These are phyloP conservation scores for Cryptocheilus praepositus DNA, from an alignment of 2,888 invertebrate genomes.

Conservation along the genomic window DNA sequence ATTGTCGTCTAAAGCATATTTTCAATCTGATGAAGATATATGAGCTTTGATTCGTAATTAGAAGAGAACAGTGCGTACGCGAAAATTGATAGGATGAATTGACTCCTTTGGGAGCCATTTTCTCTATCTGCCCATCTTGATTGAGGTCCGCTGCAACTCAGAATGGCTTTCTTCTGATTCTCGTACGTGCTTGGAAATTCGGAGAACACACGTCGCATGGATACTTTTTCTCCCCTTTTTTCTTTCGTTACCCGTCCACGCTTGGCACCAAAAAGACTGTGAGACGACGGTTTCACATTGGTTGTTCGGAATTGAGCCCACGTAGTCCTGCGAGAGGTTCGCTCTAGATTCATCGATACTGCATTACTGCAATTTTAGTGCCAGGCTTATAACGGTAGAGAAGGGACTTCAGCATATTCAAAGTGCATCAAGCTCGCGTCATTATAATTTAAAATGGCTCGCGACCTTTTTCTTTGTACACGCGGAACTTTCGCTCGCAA, in stretches of 20 bases:
- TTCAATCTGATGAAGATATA: too few relatives aligned
- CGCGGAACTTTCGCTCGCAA: background rate
- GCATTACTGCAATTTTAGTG: slow-evolving; percentile 11
- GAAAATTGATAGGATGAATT: background rate
- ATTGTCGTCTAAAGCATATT: too few relatives aligned
- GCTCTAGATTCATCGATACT: slow-evolving; percentile 8
- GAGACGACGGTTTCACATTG: background rate
- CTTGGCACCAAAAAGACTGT: slow-evolving; percentile 1
- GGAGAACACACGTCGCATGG: slow-evolving; percentile 13
- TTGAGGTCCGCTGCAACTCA: background rate
- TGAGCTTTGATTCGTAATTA: too few relatives aligned
- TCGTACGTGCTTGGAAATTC: slow-evolving; percentile 40
- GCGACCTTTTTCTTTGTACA: background rate
- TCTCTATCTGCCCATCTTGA: background rate
- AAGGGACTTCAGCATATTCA: background rate
- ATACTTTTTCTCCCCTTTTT: background rate
- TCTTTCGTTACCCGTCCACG: background rate
- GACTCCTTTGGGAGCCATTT: background rate
- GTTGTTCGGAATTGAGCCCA: background rate
- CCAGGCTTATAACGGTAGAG: background rate
- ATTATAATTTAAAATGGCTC: too few relatives aligned
- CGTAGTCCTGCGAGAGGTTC: background rate
- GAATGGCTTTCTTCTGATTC: slow-evolving; percentile 35
- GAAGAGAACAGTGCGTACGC: too few relatives aligned
- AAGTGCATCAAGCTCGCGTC: background rate